phyloP scores from a whole-genome alignment of 2,113 vertebrate species.

The Oreochromis spilurus region DNA sequence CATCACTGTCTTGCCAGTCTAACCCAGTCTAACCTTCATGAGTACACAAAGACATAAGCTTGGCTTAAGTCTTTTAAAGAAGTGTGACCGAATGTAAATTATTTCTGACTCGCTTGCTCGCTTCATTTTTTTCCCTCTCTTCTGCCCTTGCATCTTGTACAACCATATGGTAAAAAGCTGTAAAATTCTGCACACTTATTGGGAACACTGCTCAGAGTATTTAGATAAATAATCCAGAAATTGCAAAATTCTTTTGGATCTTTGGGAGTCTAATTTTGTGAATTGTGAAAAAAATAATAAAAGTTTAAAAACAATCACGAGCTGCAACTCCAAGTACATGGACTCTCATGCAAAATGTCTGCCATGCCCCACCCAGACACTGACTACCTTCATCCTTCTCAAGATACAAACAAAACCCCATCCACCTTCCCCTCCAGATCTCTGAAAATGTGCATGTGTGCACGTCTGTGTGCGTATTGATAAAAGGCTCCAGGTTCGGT shows the following conservation, averaged over 20 bases:
- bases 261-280: not conserved
- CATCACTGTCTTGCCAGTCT: not conserved
- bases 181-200: not conserved
- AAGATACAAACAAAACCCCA: not conserved
- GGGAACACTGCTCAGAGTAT: not conserved
- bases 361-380: not conserved
- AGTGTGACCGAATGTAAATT: not conserved
- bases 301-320: not conserved
- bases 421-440: not conserved
- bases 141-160: not conserved
- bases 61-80: not conserved
- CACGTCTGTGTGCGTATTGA: constrained; percentile 49
- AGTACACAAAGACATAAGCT: not conserved
- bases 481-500: constrained; percentile 71
- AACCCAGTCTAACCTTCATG: not conserved
- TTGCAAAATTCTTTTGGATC: not conserved
- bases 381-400: not conserved
- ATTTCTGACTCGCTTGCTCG: not conserved
- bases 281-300: not conserved
- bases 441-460: not conserved
- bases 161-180: not conserved
- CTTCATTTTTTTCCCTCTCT: not conserved
- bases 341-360: not conserved
- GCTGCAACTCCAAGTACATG: not conserved
- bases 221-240: not conserved